A percentile compares a stretch with the other conserved stretches of the same genome.
Conservation (phyloP, 2,888 invertebrate genomes). For the Leucophenga maculata region DNA sequence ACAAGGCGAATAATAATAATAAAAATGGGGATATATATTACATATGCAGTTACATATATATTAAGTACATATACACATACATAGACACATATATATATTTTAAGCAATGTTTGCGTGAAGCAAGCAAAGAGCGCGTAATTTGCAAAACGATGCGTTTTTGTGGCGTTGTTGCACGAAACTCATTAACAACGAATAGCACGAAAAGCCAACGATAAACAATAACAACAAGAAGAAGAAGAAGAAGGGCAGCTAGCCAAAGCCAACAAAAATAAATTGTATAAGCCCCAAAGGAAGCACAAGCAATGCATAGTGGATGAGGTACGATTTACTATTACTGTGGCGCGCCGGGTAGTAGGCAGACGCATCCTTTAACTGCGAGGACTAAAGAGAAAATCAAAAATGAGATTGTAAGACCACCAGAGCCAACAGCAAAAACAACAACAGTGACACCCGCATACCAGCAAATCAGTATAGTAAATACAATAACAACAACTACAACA, state of each 20-base stretch:
- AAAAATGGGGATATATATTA: no score
- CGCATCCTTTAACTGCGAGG: neutral
- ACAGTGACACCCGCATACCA: slow-evolving; percentile 20
- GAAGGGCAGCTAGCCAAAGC: slow-evolving; percentile 24
- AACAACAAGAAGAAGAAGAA: slow-evolving; percentile 46
- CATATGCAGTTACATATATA: no score
- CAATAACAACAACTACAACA: slow-evolving; percentile 31
- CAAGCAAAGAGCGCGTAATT: neutral
- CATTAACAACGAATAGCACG: slow-evolving; percentile 35
- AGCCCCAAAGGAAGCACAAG: neutral
- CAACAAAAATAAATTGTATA: slow-evolving; percentile 4
- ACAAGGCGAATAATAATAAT: neutral
- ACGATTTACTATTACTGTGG: slow-evolving; percentile 1
- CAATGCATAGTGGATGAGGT: neutral
- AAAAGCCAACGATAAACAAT: slow-evolving; percentile 54
- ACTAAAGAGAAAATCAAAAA: neutral
- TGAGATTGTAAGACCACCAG: slow-evolving; percentile 6
- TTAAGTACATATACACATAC: no score
- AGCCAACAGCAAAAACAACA: neutral
- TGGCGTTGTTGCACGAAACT: slow-evolving; percentile 6
- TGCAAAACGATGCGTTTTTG: neutral
- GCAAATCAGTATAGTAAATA: no score
- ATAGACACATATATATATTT: no score
- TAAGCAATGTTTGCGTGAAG: neutral
- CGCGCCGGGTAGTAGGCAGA: no score